Base-by-base conservation (phyloP, 2,888 invertebrate species). In the Spatulosminthurus flaviceps region DNA sequence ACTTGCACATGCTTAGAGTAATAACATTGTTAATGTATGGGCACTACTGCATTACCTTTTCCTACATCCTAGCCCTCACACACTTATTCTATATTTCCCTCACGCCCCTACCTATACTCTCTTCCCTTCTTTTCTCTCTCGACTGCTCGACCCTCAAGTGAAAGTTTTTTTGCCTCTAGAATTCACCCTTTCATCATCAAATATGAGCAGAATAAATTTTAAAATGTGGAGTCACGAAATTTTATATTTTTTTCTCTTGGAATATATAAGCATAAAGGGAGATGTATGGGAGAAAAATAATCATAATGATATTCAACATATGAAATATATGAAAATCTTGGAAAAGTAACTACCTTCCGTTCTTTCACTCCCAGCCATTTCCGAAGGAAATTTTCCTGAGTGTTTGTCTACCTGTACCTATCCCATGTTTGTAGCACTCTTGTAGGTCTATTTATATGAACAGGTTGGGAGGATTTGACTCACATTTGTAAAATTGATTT, bases 401-500 rank as follows among this genome's bases (percentile, higher is more conserved):
- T 9, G 13, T n/a, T n/a, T n/a, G n/a, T n/a, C n/a, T n/a, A n/a
- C n/a, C n/a, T n/a, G 41, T 41, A 41, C 41, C 41, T 41, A 9
- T 41, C 41, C n/a, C n/a, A n/a, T 41, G 51, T 51, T 2, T 16
- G 51, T 51, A 51, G n/a, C n/a, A n/a, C n/a, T n/a, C n/a, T n/a
- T n/a, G n/a, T n/a, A n/a, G n/a, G n/a, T 16, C 16, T 16, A 5
- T 4, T 51, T 51, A 11, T 51, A 51, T 51, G 51, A 16, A 51
- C 51, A 51, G n/a, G n/a, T n/a, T 51, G 51, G 9, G 16, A 11
- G 9, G 9, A n/a, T 51, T 51, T 67, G 67, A 29, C 34, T 69
- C 29, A 69, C 34, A 29, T 34, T 69, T 29, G 28, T 69, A 69
- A 69, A 69, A 69, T 21, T 69, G 34, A 69, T 34, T 69, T 69